phyloP scores from a whole-genome alignment of 2,797 vertebrate species.

The Eremophila alpestris region DNA sequence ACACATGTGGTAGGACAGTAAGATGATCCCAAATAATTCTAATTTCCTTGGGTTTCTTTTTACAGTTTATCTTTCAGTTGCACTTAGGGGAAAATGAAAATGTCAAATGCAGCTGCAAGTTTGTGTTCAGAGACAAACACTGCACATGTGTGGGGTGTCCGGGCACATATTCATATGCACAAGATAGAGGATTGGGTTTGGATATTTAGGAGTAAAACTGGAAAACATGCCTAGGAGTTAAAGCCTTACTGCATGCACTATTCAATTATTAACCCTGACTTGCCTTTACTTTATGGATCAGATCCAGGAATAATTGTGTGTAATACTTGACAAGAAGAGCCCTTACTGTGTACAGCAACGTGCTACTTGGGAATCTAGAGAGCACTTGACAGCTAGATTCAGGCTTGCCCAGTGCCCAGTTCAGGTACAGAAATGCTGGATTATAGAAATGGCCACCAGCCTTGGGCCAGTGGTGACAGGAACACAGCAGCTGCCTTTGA shows the following conservation, averaged over 20 bases:
- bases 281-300: neutral
- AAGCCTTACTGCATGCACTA: neutral
- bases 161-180: neutral
- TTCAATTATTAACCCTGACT: neutral
- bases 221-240: neutral
- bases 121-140: neutral
- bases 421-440: neutral
- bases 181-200: neutral
- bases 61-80: neutral
- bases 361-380: neutral
- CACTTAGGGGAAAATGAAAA: neutral
- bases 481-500: neutral
- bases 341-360: neutral
- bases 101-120: neutral
- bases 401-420: neutral
- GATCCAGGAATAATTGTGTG: neutral
- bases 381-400: neutral
- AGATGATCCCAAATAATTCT: neutral
- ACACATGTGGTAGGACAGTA: neutral
- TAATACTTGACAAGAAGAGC: neutral
- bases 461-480: neutral
- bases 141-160: rapidly evolving
- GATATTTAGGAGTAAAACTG: neutral
- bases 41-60: neutral
- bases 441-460: neutral